These are phyloP conservation scores for Metellina segmentata DNA, from an alignment of 2,888 invertebrate genomes.

Conservation along the genomic window DNA sequence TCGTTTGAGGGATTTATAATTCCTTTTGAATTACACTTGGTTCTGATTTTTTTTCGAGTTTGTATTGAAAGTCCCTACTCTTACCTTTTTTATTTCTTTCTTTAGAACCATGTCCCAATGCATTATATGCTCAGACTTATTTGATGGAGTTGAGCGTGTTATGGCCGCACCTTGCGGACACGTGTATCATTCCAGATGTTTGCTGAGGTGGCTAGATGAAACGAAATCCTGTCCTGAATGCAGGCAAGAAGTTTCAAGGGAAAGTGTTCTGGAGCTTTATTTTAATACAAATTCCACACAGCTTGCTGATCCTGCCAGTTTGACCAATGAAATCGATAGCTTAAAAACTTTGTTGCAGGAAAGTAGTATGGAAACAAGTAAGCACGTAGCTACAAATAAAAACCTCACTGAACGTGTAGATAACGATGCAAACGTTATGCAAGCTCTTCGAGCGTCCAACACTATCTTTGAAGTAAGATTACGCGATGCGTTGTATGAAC, in stretches of 20 bases:
- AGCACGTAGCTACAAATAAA: background rate
- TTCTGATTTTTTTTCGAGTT: too few relatives aligned
- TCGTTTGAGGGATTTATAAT: too few relatives aligned
- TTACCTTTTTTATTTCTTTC: too few relatives aligned
- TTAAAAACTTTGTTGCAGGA: background rate
- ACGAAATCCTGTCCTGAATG: slow-evolving; percentile 8
- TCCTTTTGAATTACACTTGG: too few relatives aligned
- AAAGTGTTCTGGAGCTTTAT: background rate
- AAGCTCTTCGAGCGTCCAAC: background rate
- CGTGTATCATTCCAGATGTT: slow-evolving; percentile 1
- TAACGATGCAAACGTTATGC: background rate
- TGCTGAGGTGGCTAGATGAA: background rate
- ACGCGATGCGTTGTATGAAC: too few relatives aligned
- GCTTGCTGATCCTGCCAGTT: background rate
- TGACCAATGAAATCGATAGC: background rate
- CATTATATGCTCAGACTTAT: background rate
- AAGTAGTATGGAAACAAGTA: background rate
- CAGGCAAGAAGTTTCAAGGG: background rate
- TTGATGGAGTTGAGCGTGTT: background rate
- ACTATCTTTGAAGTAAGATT: background rate
- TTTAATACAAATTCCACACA: background rate
- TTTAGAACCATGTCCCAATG: background rate
- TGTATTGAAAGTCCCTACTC: too few relatives aligned
- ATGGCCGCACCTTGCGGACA: background rate
- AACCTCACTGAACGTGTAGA: background rate